Evolutionary conservation across 2,797 vertebrate species (phyloP).

Genomic region (Balearica regulorum): DNA sequence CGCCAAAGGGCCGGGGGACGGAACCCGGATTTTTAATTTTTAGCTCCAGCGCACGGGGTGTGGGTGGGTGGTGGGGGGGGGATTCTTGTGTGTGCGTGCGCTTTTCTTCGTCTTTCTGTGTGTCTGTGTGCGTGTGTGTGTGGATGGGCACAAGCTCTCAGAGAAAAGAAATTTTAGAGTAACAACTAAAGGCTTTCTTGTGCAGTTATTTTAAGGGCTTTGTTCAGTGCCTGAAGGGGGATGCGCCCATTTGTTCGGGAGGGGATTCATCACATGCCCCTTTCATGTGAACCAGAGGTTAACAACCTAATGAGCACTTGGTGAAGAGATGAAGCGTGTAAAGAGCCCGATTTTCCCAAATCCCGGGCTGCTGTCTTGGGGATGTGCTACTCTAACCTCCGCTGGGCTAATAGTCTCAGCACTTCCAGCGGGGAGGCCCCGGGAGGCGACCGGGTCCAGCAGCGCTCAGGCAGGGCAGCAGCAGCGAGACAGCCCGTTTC

Average conservation of each 20-base stretch:
- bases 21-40: neutral
- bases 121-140: neutral
- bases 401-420: slow-evolving; percentile 72
- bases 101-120: neutral
- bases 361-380: slow-evolving; percentile 74
- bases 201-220: slow-evolving; percentile 77
- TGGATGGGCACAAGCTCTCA: slow-evolving; percentile 32
- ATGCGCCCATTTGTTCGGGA: slow-evolving; percentile 76
- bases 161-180: slow-evolving; percentile 70
- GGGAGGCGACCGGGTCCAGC: slow-evolving; percentile 75
- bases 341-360: slow-evolving; percentile 77
- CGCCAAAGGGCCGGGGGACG: neutral
- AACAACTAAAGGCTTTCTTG: slow-evolving; percentile 72
- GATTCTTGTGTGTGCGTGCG: neutral
- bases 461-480: slow-evolving; percentile 75
- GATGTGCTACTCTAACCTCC: slow-evolving; percentile 88
- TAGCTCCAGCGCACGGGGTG: neutral
- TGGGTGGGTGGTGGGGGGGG: too few relatives aligned
- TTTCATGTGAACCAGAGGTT: slow-evolving; percentile 84
- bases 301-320: slow-evolving; percentile 84
- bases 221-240: slow-evolving; percentile 78
- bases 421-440: slow-evolving; percentile 77
- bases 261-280: slow-evolving; percentile 75
- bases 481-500: slow-evolving; percentile 72
- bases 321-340: slow-evolving; percentile 87